Percentiles rank a stretch among this genome's conserved stretches.
Evolutionary conservation across 2,797 vertebrate species (phyloP).

Genomic region (Chaunax sp.): DNA sequence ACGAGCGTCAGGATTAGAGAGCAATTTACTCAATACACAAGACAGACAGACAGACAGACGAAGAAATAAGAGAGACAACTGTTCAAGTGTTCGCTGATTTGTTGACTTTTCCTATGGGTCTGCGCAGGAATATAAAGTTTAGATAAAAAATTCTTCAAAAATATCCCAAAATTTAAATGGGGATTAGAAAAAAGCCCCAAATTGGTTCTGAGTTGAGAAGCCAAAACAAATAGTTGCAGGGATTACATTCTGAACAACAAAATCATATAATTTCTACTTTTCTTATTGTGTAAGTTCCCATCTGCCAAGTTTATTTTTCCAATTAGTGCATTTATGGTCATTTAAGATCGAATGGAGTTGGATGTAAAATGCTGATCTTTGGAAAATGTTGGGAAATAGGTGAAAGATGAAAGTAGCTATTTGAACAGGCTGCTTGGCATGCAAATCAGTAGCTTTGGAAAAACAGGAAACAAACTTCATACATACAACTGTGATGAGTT

Average conservation of each 20-base stretch:
- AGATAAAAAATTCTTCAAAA: conserved; percentile 21
- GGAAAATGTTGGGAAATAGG: conserved; percentile 78
- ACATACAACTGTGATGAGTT: conserved; percentile 87
- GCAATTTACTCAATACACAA: conserved; percentile 83
- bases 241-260: conserved; percentile 35
- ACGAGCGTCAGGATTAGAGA: conserved; percentile 87
- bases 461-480: conserved; percentile 83
- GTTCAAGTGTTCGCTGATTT: conserved; percentile 76
- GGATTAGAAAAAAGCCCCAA: conserved; percentile 6
- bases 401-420: conserved; percentile 81
- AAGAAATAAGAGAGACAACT: conserved; percentile 81
- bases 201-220: conserved; percentile 38
- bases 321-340: conserved; percentile 65
- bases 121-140: conserved; percentile 55
- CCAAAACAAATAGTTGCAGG: conserved; percentile 21
- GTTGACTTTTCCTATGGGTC: conserved; percentile 50
- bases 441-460: conserved; percentile 80
- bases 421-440: conserved; percentile 85
- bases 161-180: conserved; percentile 42
- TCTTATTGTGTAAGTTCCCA: conserved; percentile 38
- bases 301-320: conserved; percentile 26
- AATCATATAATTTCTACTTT: conserved; percentile 25
- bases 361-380: conserved; percentile 82
- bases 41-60: conserved; percentile 85
- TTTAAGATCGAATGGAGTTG: conserved; percentile 71